phyloP scores from a whole-genome alignment of 1,140 invertebrate species.

The Drosophila quadrilineata region DNA sequence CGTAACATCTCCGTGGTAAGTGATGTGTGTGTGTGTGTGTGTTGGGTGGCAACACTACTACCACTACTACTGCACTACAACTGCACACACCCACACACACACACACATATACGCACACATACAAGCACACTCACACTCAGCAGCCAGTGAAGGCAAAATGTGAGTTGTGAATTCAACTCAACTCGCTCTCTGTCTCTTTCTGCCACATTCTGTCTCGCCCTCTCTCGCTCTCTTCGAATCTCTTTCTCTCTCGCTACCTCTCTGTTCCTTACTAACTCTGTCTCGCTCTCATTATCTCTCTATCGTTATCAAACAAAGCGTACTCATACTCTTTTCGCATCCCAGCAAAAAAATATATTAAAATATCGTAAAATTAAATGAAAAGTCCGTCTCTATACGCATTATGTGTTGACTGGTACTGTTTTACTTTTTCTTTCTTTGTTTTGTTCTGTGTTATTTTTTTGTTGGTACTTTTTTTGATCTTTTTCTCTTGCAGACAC shows the following conservation, averaged over 20 bases:
- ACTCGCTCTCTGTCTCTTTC: conserved; percentile 31
- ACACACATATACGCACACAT: conserved; percentile 1
- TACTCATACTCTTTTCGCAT: no score
- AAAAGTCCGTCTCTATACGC: conserved; percentile 48
- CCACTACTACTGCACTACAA: conserved; percentile 7
- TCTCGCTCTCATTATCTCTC: conserved; percentile 37
- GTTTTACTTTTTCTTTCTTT: conserved; percentile 74
- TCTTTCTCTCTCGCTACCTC: conserved; percentile 16
- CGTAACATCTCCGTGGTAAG: conserved; percentile 83
- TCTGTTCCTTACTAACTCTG: conserved; percentile 28
- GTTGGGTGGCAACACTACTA: no score
- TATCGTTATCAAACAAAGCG: conserved; percentile 14
- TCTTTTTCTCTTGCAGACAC: conserved; percentile 80
- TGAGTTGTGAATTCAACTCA: conserved; percentile 33
- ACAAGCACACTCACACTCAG: conserved; percentile 3
- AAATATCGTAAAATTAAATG: background rate
- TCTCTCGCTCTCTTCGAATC: conserved; percentile 23
- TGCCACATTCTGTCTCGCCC: no score
- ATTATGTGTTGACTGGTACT: conserved; percentile 64
- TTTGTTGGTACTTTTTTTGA: conserved; percentile 74
- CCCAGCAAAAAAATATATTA: conserved; percentile 7
- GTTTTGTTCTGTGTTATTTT: conserved; percentile 65
- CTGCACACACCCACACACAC: conserved; percentile 26
- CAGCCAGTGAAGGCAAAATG: conserved; percentile 31
- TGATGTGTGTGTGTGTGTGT: no score